Evolutionary conservation across 37 sponge, comb jelly and placozoan species (phyloP), one percentile per base, ranked within the genome.

Genomic region (Haliclona indistincta): DNA sequence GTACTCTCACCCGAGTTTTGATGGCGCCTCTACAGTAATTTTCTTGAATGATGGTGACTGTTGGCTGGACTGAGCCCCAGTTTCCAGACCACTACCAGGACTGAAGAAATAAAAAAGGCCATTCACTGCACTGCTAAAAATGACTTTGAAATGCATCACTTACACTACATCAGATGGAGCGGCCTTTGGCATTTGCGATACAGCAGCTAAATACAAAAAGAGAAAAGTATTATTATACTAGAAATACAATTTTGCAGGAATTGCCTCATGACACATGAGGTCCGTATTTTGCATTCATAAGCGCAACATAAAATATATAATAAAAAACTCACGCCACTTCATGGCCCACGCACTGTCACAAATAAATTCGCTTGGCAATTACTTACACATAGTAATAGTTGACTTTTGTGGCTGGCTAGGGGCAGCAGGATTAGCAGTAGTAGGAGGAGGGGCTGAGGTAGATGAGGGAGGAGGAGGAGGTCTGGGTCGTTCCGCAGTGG

Each of bases 41-140:
- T 82, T 81, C 74, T 72, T 77, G 61, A 85, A 91, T 0, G 91
- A 44, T 53, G 91, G 91, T 30, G 91, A 91, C 79, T 91, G 91
- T 30, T 60, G 47, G 43, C 54, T 70, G 25, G 88, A 75, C 23
- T 42, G 38, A 29, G 60, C 33, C 22, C 73, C 78, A 47, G 34
- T 29, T 7, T 71, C 71, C 19, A 90, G 72, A 22, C 81, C 81
- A 56, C 76, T 44, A n/a, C 65, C 78, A 36, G 71, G 64, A 56
- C 72, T 84, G 45, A 22, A 43, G 23, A 28, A 3, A 29, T 60
- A 47, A 19, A 39, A 30, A 41, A 29, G 23, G 15, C 32, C 63
- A 61, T 61, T n/a, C 15, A 8, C 8, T 61, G 17, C 63, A 61
- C 15, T 13, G 63, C 28, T 11, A 11, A 61, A n/a, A 20, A 23